Evolutionary conservation across 2,888 invertebrate genomes (phyloP), one percentile per base, ranked within the genome.

Genomic region (Pinctada fucata): DNA sequence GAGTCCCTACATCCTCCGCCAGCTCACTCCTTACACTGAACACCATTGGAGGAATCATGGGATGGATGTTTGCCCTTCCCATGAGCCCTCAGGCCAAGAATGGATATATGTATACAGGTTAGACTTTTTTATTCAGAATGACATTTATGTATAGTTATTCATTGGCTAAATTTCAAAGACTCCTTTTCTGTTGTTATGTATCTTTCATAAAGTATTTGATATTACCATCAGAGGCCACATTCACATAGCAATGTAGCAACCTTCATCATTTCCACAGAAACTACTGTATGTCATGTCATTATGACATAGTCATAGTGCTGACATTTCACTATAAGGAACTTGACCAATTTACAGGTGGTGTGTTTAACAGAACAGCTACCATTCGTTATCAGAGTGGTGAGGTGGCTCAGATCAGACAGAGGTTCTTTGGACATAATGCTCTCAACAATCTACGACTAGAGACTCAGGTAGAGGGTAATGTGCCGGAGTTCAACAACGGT

Each of bases 31-130:
- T 97, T 91, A 94, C 97, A n/a, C 94, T 98, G 1, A 95, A 96
- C 87, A 95, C 96, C 3, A 93, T 99, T 49, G 97, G 97, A 0
- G 95, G 95, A 45, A 94, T 96, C 0, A 95, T 99, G 77, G 98
- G 97, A 6, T 99, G 98, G 97, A 93, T 99, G 0, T 99, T 99
- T 91, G 98, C 99, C 4, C 95, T 95, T 89, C 87, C 90, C n/a
- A 95, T 96, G 2, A 93, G 95, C 49, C 95, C 95, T 66, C 93
- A 94, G 6, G 96, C 96, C 1, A 94, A 94, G 78, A 99, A 99
- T 92, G 99, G 99, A 78, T 99, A 97, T 91, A 96, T 97, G 92
- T 92, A 93, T 71, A 93, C 94, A 75, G 93, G 93, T 93, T 80
- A 69, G 80, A 58, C 31, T 31, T 31, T 31, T 31, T 31, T 31